Evolutionary conservation across 2,888 invertebrate genomes (phyloP).

Genomic region (Pollenia griseotomentosa): DNA sequence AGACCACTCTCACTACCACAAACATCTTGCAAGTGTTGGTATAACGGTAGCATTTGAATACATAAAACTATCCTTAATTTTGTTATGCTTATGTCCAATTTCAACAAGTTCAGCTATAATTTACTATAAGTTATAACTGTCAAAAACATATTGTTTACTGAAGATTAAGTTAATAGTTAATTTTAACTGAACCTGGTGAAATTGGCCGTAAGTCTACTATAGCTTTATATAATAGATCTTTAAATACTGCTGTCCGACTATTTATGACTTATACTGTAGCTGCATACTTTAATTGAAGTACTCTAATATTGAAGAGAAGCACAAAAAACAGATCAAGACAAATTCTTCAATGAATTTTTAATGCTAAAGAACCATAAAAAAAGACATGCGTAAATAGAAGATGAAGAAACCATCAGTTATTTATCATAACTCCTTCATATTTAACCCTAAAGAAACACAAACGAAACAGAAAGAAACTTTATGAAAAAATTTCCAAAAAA

Average conservation of each 20-base stretch:
- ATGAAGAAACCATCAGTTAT: conserved; percentile 59
- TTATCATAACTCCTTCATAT: conserved; percentile 63
- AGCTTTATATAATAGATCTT: too few species aligned
- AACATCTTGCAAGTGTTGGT: too few species aligned
- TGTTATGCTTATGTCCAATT: too few species aligned
- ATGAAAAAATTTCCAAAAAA: background rate
- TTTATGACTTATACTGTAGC: background rate
- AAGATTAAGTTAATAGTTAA: too few species aligned
- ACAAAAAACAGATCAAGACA: conserved; percentile 30
- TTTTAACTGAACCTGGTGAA: too few species aligned
- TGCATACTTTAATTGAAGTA: conserved; percentile 45
- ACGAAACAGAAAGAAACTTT: background rate
- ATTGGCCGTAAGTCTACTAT: too few species aligned
- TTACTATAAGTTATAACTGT: too few species aligned
- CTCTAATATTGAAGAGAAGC: conserved; percentile 33
- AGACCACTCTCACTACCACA: too few species aligned
- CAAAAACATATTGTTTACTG: too few species aligned
- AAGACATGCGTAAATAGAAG: conserved; percentile 67
- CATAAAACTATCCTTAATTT: too few species aligned
- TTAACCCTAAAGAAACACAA: conserved; percentile 58
- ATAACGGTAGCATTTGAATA: too few species aligned
- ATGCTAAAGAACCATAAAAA: conserved; percentile 60
- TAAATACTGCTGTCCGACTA: background rate
- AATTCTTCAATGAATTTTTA: conserved; percentile 74
- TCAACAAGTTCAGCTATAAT: too few species aligned